A percentile compares a stretch with the other conserved stretches of the same genome.
These are phyloP conservation scores for Elysia chlorotica DNA, from an alignment of 1,140 invertebrate genomes.

Conservation along the genomic window DNA sequence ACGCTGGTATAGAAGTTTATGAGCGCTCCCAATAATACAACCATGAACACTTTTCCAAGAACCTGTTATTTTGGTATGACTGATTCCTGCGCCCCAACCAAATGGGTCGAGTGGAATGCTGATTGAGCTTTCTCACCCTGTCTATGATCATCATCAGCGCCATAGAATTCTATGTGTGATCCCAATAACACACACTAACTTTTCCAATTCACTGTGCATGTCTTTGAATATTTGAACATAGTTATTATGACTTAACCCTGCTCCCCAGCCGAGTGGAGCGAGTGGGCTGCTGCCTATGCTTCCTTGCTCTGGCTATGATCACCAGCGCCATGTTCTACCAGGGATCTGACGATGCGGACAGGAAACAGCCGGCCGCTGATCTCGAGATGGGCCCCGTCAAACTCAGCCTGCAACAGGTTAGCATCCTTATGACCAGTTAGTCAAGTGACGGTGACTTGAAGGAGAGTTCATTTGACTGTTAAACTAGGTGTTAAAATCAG, in stretches of 20 bases:
- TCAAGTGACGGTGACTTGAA: no score
- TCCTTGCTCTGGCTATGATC: conserved; percentile 60
- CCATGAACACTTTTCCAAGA: no score
- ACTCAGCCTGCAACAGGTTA: conserved; percentile 27
- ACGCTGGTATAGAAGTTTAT: no score
- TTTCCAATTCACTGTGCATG: background rate
- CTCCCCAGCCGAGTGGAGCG: conserved; percentile 56
- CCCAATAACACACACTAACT: background rate
- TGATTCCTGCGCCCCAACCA: no score
- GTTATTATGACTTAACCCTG: no score
- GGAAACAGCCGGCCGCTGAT: conserved; percentile 6
- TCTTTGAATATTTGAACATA: no score
- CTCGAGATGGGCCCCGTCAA: conserved; percentile 20
- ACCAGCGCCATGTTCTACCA: conserved; percentile 61
- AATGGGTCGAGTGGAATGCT: no score
- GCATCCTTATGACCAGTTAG: no score
- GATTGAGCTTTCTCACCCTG: background rate
- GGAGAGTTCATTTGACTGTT: no score
- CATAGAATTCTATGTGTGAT: background rate
- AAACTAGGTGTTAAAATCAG: no score
- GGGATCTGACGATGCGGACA: conserved; percentile 20
- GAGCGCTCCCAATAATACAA: no score
- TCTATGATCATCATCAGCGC: background rate
- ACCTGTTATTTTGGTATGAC: no score
- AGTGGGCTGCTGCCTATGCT: conserved; percentile 49